Conservation (phyloP, 2,797 vertebrate genomes). For the Peromyscus attwateri region DNA sequence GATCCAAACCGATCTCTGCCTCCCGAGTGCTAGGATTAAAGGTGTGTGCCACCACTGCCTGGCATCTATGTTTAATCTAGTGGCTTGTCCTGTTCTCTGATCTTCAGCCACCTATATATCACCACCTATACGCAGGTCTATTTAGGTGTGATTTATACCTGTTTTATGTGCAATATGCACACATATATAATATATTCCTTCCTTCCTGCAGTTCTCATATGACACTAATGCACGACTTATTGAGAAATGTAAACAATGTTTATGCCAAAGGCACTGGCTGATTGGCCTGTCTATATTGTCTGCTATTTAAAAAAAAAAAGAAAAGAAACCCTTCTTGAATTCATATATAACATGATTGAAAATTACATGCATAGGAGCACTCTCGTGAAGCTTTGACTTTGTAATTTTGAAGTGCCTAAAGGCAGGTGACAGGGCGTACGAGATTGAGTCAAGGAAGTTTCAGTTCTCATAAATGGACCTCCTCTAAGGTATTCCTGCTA, state of each 20-base stretch:
- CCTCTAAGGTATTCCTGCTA: conserved; percentile 63
- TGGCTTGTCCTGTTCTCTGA: too few relatives aligned
- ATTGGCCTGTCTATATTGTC: not conserved
- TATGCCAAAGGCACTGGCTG: conserved; percentile 31
- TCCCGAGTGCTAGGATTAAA: too few relatives aligned
- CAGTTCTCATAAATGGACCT: conserved; percentile 60
- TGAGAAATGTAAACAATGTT: conserved; percentile 28
- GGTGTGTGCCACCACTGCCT: too few relatives aligned
- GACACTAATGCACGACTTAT: not conserved
- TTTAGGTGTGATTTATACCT: not conserved
- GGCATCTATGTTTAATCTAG: too few relatives aligned
- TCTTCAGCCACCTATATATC: too few relatives aligned
- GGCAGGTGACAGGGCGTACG: conserved; percentile 37
- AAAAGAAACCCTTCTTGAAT: not conserved
- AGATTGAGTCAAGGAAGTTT: conserved; percentile 60
- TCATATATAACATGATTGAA: conserved; percentile 3
- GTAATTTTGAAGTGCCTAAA: conserved; percentile 71
- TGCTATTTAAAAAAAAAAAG: not conserved
- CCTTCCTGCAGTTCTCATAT: not conserved
- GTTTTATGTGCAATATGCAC: not conserved
- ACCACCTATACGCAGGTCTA: not conserved
- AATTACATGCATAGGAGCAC: conserved; percentile 25
- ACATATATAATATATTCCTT: not conserved
- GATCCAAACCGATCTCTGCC: too few relatives aligned
- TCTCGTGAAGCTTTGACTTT: conserved; percentile 35